A percentile compares a stretch with the other conserved stretches of the same genome.
Conservation (phyloP, 2,797 vertebrate genomes). For the Phrynocephalus vlangalii region DNA sequence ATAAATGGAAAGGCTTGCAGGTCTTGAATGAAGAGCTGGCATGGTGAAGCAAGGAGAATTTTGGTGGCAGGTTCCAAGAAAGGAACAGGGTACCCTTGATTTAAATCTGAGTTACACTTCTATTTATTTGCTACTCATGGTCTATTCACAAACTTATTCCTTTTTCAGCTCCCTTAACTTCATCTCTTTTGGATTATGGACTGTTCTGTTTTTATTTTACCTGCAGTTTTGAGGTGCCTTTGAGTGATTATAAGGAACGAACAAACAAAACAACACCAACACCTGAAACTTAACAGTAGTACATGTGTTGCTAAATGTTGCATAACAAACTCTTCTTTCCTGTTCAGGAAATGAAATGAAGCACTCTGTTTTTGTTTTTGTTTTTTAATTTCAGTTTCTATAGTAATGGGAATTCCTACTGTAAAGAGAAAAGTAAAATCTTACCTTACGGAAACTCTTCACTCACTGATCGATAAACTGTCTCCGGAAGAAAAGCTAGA, state of each 20-base stretch:
- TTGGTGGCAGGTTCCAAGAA: background rate
- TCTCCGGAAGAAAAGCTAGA: constrained; percentile 95
- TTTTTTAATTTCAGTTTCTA: constrained; percentile 85
- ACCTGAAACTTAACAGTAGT: background rate
- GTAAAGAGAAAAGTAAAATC: constrained; percentile 99
- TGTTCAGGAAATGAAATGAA: constrained; percentile 12
- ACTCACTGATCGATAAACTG: constrained; percentile 96
- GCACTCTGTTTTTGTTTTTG: constrained; percentile 64
- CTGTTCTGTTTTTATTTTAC: constrained; percentile 21
- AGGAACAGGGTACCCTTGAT: background rate
- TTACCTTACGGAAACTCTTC: constrained; percentile 95
- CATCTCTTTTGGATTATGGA: too few relatives aligned
- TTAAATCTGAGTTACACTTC: background rate
- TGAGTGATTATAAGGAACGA: constrained; percentile 5
- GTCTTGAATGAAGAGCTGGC: background rate
- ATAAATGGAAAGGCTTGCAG: background rate
- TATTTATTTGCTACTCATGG: background rate
- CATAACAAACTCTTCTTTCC: background rate
- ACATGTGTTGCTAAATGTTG: background rate
- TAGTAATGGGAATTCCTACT: constrained; percentile 99
- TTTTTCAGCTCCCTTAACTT: background rate
- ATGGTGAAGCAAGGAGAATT: background rate
- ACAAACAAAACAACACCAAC: background rate
- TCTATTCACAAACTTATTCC: background rate
- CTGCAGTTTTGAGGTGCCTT: constrained; percentile 33